Evolutionary conservation across 1,140 invertebrate genomes (phyloP).

Genomic region (Callitettix versicolor): DNA sequence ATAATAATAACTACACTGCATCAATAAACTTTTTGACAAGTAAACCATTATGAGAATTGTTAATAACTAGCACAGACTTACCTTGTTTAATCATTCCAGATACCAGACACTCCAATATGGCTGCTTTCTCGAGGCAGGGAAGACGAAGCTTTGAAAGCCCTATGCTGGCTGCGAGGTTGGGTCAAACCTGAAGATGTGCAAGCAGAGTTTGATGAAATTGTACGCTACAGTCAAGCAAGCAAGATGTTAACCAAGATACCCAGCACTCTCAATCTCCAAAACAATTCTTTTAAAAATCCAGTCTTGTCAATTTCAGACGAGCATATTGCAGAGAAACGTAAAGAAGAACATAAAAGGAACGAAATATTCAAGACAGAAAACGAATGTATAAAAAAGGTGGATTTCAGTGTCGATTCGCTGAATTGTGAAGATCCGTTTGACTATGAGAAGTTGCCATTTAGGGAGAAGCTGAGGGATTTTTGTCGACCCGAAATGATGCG

Average conservation of each 20-base stretch:
- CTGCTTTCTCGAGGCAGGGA: constrained; percentile 38
- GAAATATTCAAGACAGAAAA: neutral
- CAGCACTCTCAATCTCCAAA: neutral
- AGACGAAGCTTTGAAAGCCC: constrained; percentile 36
- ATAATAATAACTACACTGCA: too few relatives aligned
- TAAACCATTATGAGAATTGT: too few relatives aligned
- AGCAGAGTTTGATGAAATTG: constrained; percentile 36
- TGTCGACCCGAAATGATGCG: constrained; percentile 37
- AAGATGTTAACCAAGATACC: constrained; percentile 14
- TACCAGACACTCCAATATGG: constrained; percentile 58
- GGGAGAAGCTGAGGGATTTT: constrained; percentile 30
- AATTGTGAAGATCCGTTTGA: neutral
- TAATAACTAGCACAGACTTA: neutral
- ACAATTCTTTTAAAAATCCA: neutral
- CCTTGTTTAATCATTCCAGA: constrained; percentile 31
- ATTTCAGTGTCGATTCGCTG: too few relatives aligned
- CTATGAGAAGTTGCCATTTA: constrained; percentile 6
- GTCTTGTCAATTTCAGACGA: neutral
- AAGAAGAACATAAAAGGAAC: neutral
- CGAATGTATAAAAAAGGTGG: neutral
- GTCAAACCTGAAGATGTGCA: constrained; percentile 33
- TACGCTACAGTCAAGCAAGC: constrained; percentile 23
- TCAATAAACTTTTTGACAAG: too few relatives aligned
- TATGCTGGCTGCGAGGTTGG: constrained; percentile 42
- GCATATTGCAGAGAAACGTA: neutral